These are phyloP conservation scores for Mastomys coucha DNA, from an alignment of 2,113 vertebrate genomes.

Conservation along the genomic window DNA sequence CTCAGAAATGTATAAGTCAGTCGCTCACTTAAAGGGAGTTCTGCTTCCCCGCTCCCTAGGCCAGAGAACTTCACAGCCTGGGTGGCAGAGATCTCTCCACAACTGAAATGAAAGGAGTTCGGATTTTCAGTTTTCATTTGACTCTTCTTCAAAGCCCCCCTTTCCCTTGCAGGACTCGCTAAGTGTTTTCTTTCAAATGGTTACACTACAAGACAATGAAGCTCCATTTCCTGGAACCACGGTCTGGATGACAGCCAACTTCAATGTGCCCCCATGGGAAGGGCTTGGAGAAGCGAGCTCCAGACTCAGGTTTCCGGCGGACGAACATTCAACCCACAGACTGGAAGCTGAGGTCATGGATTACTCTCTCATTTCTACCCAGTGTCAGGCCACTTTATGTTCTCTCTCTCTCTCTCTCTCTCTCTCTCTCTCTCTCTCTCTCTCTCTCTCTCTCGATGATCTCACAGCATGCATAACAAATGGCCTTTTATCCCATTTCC, in stretches of 20 bases:
- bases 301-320: constrained; percentile 33
- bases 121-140: constrained; percentile 41
- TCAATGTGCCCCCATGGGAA: constrained; percentile 18
- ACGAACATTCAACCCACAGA: background rate
- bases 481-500: constrained; percentile 17
- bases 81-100: background rate
- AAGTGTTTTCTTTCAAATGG: background rate
- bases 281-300: background rate
- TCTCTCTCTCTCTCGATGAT: constrained; percentile 13
- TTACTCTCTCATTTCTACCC: constrained; percentile 48
- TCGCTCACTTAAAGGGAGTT: background rate
- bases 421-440: constrained; percentile 36
- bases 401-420: constrained; percentile 46
- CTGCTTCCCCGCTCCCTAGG: background rate
- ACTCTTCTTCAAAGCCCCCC: background rate
- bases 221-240: constrained; percentile 66
- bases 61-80: background rate
- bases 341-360: constrained; percentile 66
- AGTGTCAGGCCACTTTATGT: background rate
- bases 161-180: constrained; percentile 22
- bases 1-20: background rate
- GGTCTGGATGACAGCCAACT: constrained; percentile 38
- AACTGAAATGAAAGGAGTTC: background rate
- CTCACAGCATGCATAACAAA: constrained; percentile 44
- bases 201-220: background rate